Evolutionary conservation across 2,113 vertebrate species (phyloP).

Genomic region (Labeo catla): DNA sequence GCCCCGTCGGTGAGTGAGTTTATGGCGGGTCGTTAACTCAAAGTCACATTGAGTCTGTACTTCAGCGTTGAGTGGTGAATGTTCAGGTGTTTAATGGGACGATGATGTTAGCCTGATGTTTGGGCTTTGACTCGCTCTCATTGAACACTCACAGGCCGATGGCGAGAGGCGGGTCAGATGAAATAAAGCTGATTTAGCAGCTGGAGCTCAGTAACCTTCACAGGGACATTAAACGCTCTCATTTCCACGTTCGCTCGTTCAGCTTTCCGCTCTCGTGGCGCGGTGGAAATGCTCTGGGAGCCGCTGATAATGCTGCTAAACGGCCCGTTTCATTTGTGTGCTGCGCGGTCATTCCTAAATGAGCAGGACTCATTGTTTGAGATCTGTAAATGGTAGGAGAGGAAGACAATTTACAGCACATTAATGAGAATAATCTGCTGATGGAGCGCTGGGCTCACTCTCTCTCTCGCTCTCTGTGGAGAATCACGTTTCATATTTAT

Average conservation of each 20-base stretch:
- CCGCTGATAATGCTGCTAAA: background rate
- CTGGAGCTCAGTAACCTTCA: slow-evolving; percentile 40
- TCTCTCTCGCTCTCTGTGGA: background rate
- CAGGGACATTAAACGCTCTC: slow-evolving; percentile 2
- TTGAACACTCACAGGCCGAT: too few species aligned
- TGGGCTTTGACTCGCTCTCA: too few species aligned
- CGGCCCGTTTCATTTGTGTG: background rate
- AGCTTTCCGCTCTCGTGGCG: slow-evolving; percentile 6
- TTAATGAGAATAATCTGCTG: background rate
- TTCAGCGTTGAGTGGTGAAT: too few species aligned
- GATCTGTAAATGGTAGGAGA: background rate
- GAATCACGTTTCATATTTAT: too few species aligned
- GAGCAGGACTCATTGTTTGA: slow-evolving; percentile 1
- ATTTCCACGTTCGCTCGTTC: background rate
- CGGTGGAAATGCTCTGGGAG: background rate
- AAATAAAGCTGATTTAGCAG: background rate
- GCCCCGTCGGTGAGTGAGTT: too few species aligned
- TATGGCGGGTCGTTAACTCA: too few species aligned
- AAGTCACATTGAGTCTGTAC: too few species aligned
- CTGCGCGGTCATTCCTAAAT: background rate
- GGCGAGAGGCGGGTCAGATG: background rate
- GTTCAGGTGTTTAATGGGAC: too few species aligned
- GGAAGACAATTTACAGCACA: background rate
- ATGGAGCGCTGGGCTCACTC: background rate
- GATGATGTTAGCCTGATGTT: too few species aligned